Evolutionary conservation across 2,113 vertebrate species (phyloP).

Genomic region (Odobenus rosmarus): DNA sequence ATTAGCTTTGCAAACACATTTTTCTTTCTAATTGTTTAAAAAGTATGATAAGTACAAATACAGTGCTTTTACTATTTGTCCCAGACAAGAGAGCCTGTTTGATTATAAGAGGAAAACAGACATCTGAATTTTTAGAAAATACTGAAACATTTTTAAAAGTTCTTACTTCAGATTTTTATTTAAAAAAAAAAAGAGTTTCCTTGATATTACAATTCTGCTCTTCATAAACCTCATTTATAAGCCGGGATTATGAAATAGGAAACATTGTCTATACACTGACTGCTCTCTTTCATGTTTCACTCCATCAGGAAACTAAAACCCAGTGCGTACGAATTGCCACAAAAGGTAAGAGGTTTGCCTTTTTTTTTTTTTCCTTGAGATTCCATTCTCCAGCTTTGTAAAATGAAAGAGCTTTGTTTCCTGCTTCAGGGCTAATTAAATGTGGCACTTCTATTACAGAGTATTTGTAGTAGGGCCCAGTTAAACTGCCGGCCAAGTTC

Average conservation of each 20-base stretch:
- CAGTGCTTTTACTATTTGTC: neutral
- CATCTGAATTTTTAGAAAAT: neutral
- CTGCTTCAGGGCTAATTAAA: constrained; percentile 69
- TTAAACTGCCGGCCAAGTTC: constrained; percentile 22
- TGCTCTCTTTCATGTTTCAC: constrained; percentile 75
- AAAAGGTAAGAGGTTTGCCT: constrained; percentile 93
- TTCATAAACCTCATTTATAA: neutral
- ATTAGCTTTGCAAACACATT: constrained; percentile 39
- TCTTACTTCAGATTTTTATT: neutral
- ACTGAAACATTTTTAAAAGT: neutral
- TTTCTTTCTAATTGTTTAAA: neutral
- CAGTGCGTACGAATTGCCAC: constrained; percentile 98
- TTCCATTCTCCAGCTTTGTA: neutral
- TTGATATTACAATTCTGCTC: neutral
- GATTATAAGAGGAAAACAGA: neutral
- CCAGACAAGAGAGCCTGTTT: neutral
- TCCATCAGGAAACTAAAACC: constrained; percentile 96
- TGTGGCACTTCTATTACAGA: constrained; percentile 64
- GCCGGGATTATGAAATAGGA: neutral
- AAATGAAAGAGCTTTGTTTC: constrained; percentile 59
- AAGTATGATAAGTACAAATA: neutral
- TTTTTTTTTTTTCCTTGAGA: neutral
- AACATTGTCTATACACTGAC: constrained; percentile 52
- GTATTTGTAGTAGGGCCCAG: constrained; percentile 47
- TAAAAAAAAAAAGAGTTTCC: neutral